Evolutionary conservation across 2,888 invertebrate genomes (phyloP), one percentile per base, ranked within the genome.

Genomic region (Muscina levida): DNA sequence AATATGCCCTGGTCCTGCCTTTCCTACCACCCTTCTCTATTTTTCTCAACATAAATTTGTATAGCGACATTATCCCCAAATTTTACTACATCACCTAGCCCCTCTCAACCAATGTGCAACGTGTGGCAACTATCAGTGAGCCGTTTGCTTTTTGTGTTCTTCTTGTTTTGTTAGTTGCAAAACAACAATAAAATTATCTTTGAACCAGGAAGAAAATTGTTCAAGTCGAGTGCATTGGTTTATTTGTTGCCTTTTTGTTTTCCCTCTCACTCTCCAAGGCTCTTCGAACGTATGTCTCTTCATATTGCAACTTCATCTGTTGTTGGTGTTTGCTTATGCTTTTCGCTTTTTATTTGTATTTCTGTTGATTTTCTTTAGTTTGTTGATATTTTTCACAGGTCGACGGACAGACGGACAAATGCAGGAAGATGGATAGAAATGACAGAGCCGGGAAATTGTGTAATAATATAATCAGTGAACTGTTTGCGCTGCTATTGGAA

Each of bases 181-280:
- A 72, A 53, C 67, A 78, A 71, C 76, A 77, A 73, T 72, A 67
- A 24, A 83, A 83, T 77, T 79, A 82, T 83, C 82, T 86, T 84
- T 87, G 88, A 85, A 88, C 89, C 89, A 89, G 88, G 89, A 88
- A 89, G 89, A 87, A 87, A 88, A 88, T 85, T 82, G 79, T 83
- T 82, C 83, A 82, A 82, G 79, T 83, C 82, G 82, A 72, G 82
- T 81, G 77, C 81, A 81, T 81, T 77, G 81, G 81, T 81, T 81
- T 81, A 81, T 81, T 81, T 81, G 81, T 68, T 56, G 74, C 53
- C 37, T 37, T 53, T 53, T 48, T 51, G 8, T 70, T 70, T 70
- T 24, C 24, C 37, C n/a, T n/a, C n/a, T 65, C n/a, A 15, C 8
- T 8, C 31, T 65, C n/a, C 6, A n/a, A n/a, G n/a, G n/a, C n/a